Percentiles rank a stretch among this genome's conserved stretches.
phyloP scores from a whole-genome alignment of 2,888 invertebrate genomes.

The Diarsia mendica region DNA sequence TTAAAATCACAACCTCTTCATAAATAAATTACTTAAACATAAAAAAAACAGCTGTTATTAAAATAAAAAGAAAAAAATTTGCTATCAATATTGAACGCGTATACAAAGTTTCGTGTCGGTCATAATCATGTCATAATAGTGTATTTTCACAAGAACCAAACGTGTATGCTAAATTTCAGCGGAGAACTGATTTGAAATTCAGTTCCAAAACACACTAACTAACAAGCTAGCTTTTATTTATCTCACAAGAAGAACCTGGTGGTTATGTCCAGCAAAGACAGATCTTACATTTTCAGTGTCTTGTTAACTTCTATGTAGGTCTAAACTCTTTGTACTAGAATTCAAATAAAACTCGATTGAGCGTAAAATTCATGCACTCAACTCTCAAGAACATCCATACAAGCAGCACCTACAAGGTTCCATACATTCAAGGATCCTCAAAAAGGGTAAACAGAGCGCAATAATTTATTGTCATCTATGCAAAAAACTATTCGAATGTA shows the following conservation, averaged over 20 bases:
- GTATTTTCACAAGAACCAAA: not conserved
- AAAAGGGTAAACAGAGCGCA: constrained; percentile 80
- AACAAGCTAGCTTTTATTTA: not conserved
- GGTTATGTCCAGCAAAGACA: not conserved
- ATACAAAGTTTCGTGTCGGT: not conserved
- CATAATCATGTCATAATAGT: not conserved
- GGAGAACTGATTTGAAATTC: not conserved
- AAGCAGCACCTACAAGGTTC: constrained; percentile 30
- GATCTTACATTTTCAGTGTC: not conserved
- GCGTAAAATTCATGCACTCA: constrained; percentile 49
- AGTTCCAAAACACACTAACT: not conserved
- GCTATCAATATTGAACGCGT: no score
- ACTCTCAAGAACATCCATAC: constrained; percentile 13
- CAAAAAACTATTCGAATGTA: constrained; percentile 70
- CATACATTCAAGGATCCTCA: constrained; percentile 56
- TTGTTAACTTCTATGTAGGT: constrained; percentile 10
- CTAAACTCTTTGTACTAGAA: constrained; percentile 19
- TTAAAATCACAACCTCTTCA: not conserved
- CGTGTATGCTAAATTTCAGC: not conserved
- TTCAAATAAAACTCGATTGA: constrained; percentile 23
- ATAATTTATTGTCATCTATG: constrained; percentile 77
- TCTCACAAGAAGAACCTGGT: not conserved
- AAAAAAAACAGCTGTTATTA: no score
- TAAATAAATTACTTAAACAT: not conserved
- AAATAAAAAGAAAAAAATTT: no score